A percentile compares a stretch with the other conserved stretches of the same genome.
phyloP scores from a whole-genome alignment of 2,888 invertebrate genomes.

The Blastobasis adustella region DNA sequence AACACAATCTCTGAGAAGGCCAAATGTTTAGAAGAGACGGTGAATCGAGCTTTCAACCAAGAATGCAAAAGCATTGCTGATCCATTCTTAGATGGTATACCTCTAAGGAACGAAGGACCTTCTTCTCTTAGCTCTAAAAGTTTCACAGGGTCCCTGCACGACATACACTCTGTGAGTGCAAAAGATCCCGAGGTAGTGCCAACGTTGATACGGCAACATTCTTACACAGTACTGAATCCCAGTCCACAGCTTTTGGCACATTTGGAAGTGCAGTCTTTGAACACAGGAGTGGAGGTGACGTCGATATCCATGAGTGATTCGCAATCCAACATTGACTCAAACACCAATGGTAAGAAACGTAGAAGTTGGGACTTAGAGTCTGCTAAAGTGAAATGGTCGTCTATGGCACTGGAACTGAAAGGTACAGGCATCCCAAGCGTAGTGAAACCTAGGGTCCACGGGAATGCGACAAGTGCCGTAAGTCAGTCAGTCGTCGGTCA shows the following conservation, averaged over 20 bases:
- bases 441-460: constrained; percentile 5
- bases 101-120: constrained; percentile 36
- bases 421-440: constrained; percentile 19
- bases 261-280: constrained; percentile 68
- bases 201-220: constrained; percentile 80
- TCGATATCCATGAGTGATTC: constrained; percentile 72
- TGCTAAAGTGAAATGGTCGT: constrained; percentile 69
- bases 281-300: constrained; percentile 58
- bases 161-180: constrained; percentile 48
- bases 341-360: constrained; percentile 46
- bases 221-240: constrained; percentile 85
- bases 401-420: constrained; percentile 61
- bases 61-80: constrained; percentile 10
- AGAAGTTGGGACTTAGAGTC: constrained; percentile 64
- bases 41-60: neutral
- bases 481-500: neutral
- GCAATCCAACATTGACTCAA: constrained; percentile 41
- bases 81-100: constrained; percentile 24
- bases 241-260: constrained; percentile 83
- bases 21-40: neutral
- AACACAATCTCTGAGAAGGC: neutral
- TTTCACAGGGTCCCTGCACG: constrained; percentile 63
- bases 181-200: constrained; percentile 34
- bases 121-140: constrained; percentile 52
- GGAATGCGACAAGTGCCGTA: constrained; percentile 2